Evolutionary conservation across 2,113 vertebrate species (phyloP).

Genomic region (Pedionomus torquatus): DNA sequence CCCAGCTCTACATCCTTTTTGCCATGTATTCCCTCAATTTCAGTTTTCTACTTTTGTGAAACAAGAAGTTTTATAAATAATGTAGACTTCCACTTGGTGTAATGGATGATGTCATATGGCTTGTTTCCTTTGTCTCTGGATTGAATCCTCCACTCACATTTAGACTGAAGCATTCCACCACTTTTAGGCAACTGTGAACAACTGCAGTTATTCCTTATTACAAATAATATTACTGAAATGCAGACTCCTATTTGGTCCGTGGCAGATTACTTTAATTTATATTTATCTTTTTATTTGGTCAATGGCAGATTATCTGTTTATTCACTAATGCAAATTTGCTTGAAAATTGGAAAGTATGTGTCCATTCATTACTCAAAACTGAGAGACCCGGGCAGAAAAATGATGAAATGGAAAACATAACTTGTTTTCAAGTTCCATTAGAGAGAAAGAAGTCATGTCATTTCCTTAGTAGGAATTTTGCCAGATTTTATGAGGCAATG

Average conservation of each 20-base stretch:
- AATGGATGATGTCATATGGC: accelerated
- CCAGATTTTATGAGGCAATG: neutral
- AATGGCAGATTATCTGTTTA: neutral
- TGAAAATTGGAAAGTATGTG: neutral
- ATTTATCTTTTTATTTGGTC: neutral
- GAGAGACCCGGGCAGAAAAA: neutral
- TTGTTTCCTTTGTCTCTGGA: neutral
- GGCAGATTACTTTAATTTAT: neutral
- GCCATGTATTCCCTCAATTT: neutral
- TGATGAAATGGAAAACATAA: neutral
- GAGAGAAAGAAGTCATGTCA: neutral
- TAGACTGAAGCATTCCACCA: neutral
- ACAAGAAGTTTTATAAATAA: neutral
- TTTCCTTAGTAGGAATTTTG: neutral
- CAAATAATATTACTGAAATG: neutral
- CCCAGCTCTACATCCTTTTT: neutral
- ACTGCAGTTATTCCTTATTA: neutral
- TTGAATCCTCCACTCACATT: neutral
- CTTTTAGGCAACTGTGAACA: neutral
- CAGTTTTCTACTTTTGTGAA: neutral
- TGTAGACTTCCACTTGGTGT: accelerated
- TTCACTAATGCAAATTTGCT: neutral
- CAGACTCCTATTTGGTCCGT: neutral
- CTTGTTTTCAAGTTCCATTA: neutral
- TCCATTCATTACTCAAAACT: neutral